Percentiles rank a stretch among this genome's conserved stretches.
These are phyloP conservation scores for Zosterops borbonicus DNA, from an alignment of 2,113 vertebrate genomes.

Conservation along the genomic window DNA sequence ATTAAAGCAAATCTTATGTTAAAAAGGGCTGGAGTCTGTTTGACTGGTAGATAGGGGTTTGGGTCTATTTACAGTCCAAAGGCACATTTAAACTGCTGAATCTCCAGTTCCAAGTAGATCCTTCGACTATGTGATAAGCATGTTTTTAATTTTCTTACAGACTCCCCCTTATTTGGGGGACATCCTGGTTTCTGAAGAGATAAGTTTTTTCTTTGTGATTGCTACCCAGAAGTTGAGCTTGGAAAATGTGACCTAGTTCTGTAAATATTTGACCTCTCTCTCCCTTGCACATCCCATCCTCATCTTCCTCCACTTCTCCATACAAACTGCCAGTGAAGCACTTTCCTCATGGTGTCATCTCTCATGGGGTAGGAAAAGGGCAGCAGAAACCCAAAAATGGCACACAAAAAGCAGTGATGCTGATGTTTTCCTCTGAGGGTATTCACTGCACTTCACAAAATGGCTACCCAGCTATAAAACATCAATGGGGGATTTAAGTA, in stretches of 20 bases:
- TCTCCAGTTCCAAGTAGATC: neutral
- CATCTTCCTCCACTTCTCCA: neutral
- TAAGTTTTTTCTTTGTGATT: neutral
- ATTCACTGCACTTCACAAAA: neutral
- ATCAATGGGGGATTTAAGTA: neutral
- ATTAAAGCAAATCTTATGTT: conserved; percentile 39
- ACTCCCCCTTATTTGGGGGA: conserved; percentile 7
- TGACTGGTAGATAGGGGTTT: neutral
- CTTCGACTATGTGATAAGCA: neutral
- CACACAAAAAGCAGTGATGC: neutral
- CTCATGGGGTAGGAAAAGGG: neutral
- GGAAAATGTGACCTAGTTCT: conserved; percentile 10
- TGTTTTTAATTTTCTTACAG: neutral
- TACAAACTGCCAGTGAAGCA: neutral
- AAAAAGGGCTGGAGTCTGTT: neutral
- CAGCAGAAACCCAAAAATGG: neutral
- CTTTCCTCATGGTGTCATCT: neutral
- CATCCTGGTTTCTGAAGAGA: neutral
- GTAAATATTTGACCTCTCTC: conserved; percentile 36
- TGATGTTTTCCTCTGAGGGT: neutral
- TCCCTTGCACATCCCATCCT: neutral
- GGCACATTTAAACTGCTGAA: conserved; percentile 28
- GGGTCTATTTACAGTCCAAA: conserved; percentile 43
- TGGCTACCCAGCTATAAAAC: neutral
- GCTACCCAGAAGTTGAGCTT: neutral